These are phyloP conservation scores for Papilio polyxenes DNA, from an alignment of 1,140 invertebrate genomes.

Conservation along the genomic window DNA sequence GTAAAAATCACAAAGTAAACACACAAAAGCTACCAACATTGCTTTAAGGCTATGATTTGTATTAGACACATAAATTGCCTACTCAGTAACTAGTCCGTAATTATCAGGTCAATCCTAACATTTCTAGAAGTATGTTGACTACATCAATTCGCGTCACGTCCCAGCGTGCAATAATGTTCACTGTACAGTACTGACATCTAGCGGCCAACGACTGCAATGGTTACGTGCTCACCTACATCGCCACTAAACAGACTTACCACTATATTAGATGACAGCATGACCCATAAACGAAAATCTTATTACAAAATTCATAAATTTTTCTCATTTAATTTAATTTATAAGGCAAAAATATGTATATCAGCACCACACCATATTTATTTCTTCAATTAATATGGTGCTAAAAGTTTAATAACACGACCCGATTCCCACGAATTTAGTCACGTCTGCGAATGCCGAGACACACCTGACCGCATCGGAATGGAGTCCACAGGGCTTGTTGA, in stretches of 20 bases:
- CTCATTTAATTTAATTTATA: no score
- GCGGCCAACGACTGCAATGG: neutral
- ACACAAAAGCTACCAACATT: no score
- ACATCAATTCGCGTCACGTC: slow-evolving; percentile 14
- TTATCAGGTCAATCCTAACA: neutral
- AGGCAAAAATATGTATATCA: neutral
- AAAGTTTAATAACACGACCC: slow-evolving; percentile 24
- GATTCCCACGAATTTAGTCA: slow-evolving; percentile 33
- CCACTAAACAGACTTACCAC: neutral
- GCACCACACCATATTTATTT: neutral
- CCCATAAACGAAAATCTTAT: neutral
- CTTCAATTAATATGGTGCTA: slow-evolving; percentile 6
- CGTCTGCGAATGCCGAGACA: slow-evolving; percentile 30
- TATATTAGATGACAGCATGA: neutral
- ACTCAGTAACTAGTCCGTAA: no score
- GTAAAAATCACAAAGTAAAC: no score
- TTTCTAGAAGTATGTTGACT: neutral
- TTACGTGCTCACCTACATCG: slow-evolving; percentile 32
- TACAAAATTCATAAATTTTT: neutral
- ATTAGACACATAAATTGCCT: no score
- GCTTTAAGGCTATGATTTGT: no score
- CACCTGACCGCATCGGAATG: slow-evolving; percentile 32
- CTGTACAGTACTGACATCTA: neutral
- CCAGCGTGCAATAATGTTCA: slow-evolving; percentile 26
- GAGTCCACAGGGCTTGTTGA: slow-evolving; percentile 10